Conservation (phyloP, 2,113 vertebrate species). For the Crotalus horridus region DNA sequence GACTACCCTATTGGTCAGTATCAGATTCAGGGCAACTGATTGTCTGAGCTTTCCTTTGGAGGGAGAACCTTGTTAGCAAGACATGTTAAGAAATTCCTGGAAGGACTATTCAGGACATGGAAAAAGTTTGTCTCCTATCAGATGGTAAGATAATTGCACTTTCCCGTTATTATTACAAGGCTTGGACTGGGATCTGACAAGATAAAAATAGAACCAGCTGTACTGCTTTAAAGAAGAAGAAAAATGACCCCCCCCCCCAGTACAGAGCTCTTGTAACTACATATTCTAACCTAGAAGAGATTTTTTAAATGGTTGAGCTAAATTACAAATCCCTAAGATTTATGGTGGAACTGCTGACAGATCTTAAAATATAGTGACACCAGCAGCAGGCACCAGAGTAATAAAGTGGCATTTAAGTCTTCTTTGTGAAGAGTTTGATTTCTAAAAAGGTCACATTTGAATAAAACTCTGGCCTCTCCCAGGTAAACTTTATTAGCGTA, state of each 20-base stretch:
- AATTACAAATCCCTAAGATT: slow-evolving; percentile 49
- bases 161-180: background rate
- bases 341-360: slow-evolving; percentile 42
- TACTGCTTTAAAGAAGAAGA: background rate
- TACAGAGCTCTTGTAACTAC: background rate
- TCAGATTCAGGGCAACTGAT: background rate
- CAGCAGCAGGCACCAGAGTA: slow-evolving; percentile 14
- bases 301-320: slow-evolving; percentile 52
- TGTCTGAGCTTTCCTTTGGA: background rate
- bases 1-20: background rate
- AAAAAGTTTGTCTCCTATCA: background rate
- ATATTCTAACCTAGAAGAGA: slow-evolving; percentile 35
- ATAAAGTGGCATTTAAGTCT: slow-evolving; percentile 50
- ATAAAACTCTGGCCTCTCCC: slow-evolving; percentile 42
- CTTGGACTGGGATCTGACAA: background rate
- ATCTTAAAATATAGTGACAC: slow-evolving; percentile 36
- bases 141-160: background rate
- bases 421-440: slow-evolving; percentile 40
- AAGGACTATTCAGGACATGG: background rate
- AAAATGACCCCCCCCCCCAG: background rate
- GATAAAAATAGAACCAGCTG: background rate
- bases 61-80: background rate
- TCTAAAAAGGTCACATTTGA: slow-evolving; percentile 61
- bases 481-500: slow-evolving; percentile 58
- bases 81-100: background rate